Conservation (phyloP, 2,113 vertebrate species). For the Siniperca knerii region DNA sequence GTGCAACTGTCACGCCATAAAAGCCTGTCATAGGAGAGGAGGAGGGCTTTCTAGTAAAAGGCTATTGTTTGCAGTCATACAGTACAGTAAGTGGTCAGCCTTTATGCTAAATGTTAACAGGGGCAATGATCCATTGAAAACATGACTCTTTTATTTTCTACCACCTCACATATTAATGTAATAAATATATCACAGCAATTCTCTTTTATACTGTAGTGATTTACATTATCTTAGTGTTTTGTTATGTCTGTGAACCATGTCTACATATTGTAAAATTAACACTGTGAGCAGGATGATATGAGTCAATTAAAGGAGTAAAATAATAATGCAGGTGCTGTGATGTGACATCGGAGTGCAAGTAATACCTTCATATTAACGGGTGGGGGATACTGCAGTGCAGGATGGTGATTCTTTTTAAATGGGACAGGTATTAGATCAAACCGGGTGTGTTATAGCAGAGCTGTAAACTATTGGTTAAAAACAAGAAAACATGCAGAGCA, state of each 20-base stretch:
- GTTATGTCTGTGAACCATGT: slow-evolving; percentile 40
- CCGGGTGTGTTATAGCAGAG: background rate
- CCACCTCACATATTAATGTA: slow-evolving; percentile 47
- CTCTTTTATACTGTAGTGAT: slow-evolving; percentile 56
- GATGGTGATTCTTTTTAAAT: slow-evolving; percentile 1
- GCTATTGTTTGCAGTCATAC: slow-evolving; percentile 79
- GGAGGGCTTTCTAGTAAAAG: slow-evolving; percentile 73
- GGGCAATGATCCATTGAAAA: slow-evolving; percentile 75
- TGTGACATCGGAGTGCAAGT: background rate
- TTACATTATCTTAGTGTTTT: slow-evolving; percentile 48
- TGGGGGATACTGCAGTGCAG: slow-evolving; percentile 1
- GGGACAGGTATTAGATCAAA: background rate
- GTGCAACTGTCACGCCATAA: slow-evolving; percentile 86
- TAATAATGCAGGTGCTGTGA: slow-evolving; percentile 27
- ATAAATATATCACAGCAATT: slow-evolving; percentile 52
- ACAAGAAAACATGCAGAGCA: background rate
- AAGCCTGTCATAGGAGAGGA: slow-evolving; percentile 79
- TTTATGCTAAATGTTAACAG: slow-evolving; percentile 72
- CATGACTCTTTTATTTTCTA: slow-evolving; percentile 59
- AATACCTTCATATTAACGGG: background rate
- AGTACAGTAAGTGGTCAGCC: slow-evolving; percentile 65
- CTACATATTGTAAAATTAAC: slow-evolving; percentile 63
- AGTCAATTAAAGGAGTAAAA: slow-evolving; percentile 51
- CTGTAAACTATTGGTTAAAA: slow-evolving; percentile 1
- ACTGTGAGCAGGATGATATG: slow-evolving; percentile 39